Evolutionary conservation across 2,113 vertebrate species (phyloP), one percentile per base, ranked within the genome.

Genomic region (Etheostoma cragini): DNA sequence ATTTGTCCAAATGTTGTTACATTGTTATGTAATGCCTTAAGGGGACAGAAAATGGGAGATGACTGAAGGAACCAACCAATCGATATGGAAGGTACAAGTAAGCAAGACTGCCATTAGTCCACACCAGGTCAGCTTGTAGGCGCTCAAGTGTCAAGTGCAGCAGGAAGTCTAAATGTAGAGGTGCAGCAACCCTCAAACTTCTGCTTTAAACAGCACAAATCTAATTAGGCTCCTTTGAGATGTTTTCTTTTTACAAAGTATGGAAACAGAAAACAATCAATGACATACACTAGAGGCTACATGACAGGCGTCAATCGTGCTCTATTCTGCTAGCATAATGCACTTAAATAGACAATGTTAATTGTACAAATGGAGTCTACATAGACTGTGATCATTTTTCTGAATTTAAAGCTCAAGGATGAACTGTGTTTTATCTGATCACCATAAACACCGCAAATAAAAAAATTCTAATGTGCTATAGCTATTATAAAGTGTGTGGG

Each of bases 81-180:
- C 45, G 12, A 68, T 71, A 64, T 16, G 8, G 14, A 19, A 38
- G 33, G 60, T 19, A 52, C 22, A 8, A 38, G 6, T 56, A 38
- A 60, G 53, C 76, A n/a, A 72, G 52, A 47, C 4, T 75, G 49
- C 16, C 45, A 30, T 30, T 60, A 57, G 50, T 53, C 70, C 75
- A 62, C 19, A 64, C 61, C 62, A 52, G 46, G 21, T 80, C 49
- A 53, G 76, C 69, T 49, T 72, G 33, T 22, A 38, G 58, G 63
- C 50, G 30, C n/a, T 76, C 17, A 45, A 52, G 22, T 30, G 46
- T 35, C 30, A 30, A 30, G 30, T 16, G 72, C 13, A 35, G 69
- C 56, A 49, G 50, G 21, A 46, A 11, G 21, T 19, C 11, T 10
- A 5, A 33, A 22, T 2, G 17, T 4, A 66, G 8, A 50, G 47